Evolutionary conservation across 2,113 vertebrate genomes (phyloP), one percentile per base, ranked within the genome.

Genomic region (Stomatorhinus ivindoensis): DNA sequence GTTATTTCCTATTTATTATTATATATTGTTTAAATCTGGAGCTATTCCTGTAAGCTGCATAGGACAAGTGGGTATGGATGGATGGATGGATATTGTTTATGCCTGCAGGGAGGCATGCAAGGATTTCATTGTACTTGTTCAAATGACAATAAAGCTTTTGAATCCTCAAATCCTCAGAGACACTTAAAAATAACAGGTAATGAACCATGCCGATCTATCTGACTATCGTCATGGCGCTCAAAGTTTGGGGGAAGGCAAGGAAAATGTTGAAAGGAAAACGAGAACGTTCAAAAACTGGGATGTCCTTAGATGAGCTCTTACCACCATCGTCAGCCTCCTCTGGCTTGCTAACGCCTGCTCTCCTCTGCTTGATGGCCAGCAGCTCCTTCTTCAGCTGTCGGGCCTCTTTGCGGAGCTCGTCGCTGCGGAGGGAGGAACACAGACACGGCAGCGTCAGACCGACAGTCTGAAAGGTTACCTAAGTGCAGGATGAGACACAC

Each of bases 381-480:
- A 99, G 95, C 86, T 99, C 97, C 89, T 97, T 97, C 94, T 99
- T 99, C 94, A 99, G 90, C 90, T 98, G 98, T 10, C 98, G 97
- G 0, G 92, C 96, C 95, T 99, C 98, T 94, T 97, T 99, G 51
- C 97, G 96, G 55, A 99, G 94, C 90, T 99, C 98, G 90, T 99
- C 97, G 88, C 98, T 99, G 93, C 1, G 92, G 95, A 92, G n/a
- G 91, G 61, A 93, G 91, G 89, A 94, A 90, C 69, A 94, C 91
- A 93, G 90, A 91, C 15, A 31, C 90, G 90, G n/a, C 48, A 55
- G 27, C 17, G 10, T 27, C 85, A 87, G 47, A 50, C 2, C 3
- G 2, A 19, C 31, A 17, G 27, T 3, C 24, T 50, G 21, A 53
- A 44, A 84, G 42, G 19, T 42, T 24, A n/a, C 39, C 39, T 24